Base-by-base conservation (phyloP, 2,113 vertebrate genomes). In the Xenus cinereus region DNA sequence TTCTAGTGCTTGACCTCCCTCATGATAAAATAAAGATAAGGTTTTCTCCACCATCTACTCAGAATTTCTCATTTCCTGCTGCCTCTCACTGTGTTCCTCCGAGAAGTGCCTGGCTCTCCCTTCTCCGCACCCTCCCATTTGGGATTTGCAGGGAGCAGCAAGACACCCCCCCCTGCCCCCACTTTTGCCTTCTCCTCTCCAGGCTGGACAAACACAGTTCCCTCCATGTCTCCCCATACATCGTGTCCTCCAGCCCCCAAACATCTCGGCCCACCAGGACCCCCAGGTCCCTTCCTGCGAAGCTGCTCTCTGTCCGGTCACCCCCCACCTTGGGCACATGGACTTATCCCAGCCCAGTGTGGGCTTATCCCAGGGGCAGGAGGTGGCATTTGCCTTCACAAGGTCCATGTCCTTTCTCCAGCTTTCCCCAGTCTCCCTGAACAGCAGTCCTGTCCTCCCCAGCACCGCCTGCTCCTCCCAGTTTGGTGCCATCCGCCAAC, bases 331-430 rank as follows among this genome's bases (percentile, higher is more conserved):
- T 12, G 62, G 50, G 33, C 12, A 6, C 2, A 0, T 35, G 33
- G 39, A 23, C 30, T 50, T 30, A 14, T 32, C 35, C 51, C 41
- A 39, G 22, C 35, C 39, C 20, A 5, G 33, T 1, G 16, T 17
- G 27, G 27, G 26, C 27, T 53, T 53, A 17, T 54, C 35, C 39
- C 20, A 5, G 39, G 35, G 63, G 12, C 28, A 24, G 78, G 53
- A 53, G 5, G 0, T 10, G 19, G 14, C 17, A 4, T 12, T 35
- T 3, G 26, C 35, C 22, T 35, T 56, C 3, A 8, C 4, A 0
- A 8, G 46, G 54, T 30, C 22, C 7, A 1, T 0, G 15, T 64
- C 39, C 46, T 14, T 12, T 27, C 30, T 28, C 57, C 57, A 54
- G 39, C 45, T 37, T 33, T 20, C 10, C 56, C 35, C 33, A 7